Evolutionary conservation across 2,888 invertebrate genomes (phyloP).

Genomic region (Laothoe populi): DNA sequence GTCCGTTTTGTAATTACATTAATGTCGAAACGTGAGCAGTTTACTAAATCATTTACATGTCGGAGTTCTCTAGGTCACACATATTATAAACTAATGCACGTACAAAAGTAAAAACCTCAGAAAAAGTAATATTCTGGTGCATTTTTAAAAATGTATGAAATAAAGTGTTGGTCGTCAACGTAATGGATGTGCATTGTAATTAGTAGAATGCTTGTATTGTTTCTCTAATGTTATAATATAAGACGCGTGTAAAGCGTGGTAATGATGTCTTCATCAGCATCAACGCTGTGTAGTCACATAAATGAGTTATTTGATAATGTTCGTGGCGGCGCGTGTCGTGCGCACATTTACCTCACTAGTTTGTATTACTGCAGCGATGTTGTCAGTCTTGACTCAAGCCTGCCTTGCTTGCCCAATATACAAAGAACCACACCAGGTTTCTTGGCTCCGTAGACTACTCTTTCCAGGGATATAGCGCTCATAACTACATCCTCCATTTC

Average conservation of each 20-base stretch:
- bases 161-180: too few relatives aligned
- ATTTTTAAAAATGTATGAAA: neutral
- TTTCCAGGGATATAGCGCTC: too few relatives aligned
- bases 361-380: too few relatives aligned
- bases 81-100: neutral
- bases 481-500: too few relatives aligned
- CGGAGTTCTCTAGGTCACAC: constrained; percentile 5
- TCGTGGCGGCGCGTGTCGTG: neutral
- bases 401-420: too few relatives aligned
- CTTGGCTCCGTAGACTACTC: too few relatives aligned
- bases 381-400: too few relatives aligned
- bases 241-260: neutral
- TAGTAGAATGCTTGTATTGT: neutral
- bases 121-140: neutral
- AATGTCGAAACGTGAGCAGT: constrained; percentile 22
- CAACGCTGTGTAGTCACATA: neutral
- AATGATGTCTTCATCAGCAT: neutral
- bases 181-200: neutral
- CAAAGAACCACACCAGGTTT: too few relatives aligned
- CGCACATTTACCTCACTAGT: too few relatives aligned
- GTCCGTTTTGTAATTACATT: constrained; percentile 13
- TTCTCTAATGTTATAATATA: neutral
- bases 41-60: constrained; percentile 15
- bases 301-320: constrained; percentile 10
- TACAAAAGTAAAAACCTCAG: neutral